These are phyloP conservation scores for Trichonephila inaurata DNA, from an alignment of 1,140 invertebrate genomes.

Conservation along the genomic window DNA sequence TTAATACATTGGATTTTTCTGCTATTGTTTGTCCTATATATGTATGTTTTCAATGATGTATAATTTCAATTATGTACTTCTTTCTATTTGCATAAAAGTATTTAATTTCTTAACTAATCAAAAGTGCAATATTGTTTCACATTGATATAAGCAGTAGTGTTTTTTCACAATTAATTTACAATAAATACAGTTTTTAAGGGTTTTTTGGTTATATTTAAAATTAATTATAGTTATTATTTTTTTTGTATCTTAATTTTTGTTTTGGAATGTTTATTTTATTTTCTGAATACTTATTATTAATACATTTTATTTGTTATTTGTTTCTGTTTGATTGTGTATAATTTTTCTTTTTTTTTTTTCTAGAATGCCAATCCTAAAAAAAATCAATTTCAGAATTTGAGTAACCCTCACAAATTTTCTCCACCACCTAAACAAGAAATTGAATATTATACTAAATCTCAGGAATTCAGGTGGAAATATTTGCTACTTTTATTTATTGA, in stretches of 20 bases:
- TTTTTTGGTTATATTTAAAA: neutral
- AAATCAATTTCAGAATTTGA: neutral
- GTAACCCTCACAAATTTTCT: neutral
- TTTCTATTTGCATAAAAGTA: too few relatives aligned
- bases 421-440: neutral
- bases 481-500: too few relatives aligned
- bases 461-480: neutral
- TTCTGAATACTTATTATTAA: neutral
- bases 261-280: neutral
- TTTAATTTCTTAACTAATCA: too few relatives aligned
- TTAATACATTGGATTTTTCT: too few relatives aligned
- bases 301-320: neutral
- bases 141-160: too few relatives aligned
- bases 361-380: neutral
- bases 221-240: neutral
- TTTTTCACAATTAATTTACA: too few relatives aligned
- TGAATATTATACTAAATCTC: neutral
- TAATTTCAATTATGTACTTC: too few relatives aligned
- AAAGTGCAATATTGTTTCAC: too few relatives aligned
- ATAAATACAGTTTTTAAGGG: too few relatives aligned
- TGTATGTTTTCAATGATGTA: too few relatives aligned
- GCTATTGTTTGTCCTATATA: too few relatives aligned
- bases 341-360: neutral
- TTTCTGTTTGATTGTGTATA: neutral
- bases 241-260: neutral